These are phyloP conservation scores for Megalurothrips usitatus DNA, from an alignment of 2,888 invertebrate genomes.

Conservation along the genomic window DNA sequence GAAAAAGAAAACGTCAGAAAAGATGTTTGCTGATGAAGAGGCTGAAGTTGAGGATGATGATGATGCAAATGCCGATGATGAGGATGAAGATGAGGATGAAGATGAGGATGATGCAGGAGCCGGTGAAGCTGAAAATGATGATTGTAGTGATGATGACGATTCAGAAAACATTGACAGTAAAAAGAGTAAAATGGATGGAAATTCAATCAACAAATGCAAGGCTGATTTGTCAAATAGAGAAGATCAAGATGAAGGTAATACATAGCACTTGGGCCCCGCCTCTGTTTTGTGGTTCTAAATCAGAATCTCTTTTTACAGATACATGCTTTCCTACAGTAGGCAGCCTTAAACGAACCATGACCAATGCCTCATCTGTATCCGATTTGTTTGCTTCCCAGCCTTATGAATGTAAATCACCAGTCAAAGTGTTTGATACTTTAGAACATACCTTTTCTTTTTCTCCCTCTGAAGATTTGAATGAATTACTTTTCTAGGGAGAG, in stretches of 20 bases:
- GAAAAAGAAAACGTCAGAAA: conserved; percentile 40
- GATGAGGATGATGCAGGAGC: background rate
- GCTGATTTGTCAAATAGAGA: background rate
- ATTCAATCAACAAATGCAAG: background rate
- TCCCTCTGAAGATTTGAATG: conserved; percentile 41
- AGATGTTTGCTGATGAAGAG: conserved; percentile 51
- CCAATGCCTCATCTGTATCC: background rate
- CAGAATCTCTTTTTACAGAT: too few relatives aligned
- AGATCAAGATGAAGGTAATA: background rate
- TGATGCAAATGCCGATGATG: background rate
- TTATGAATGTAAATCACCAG: background rate
- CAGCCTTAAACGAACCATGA: background rate
- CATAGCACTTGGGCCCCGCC: too few relatives aligned
- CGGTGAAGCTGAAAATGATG: background rate
- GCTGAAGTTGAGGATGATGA: conserved; percentile 40
- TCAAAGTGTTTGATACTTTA: conserved; percentile 41
- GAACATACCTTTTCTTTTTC: background rate
- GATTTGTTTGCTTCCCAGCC: background rate
- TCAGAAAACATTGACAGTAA: conserved; percentile 40
- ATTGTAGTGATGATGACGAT: conserved; percentile 35
- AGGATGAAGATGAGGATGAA: background rate
- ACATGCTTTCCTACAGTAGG: background rate
- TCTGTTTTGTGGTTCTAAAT: too few relatives aligned
- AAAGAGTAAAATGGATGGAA: background rate
- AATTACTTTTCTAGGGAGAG: conserved; percentile 27